A percentile compares a stretch with the other conserved stretches of the same genome.
These are phyloP conservation scores for Phalacrocorax pelagicus DNA, from an alignment of 2,113 vertebrate species.

Conservation along the genomic window DNA sequence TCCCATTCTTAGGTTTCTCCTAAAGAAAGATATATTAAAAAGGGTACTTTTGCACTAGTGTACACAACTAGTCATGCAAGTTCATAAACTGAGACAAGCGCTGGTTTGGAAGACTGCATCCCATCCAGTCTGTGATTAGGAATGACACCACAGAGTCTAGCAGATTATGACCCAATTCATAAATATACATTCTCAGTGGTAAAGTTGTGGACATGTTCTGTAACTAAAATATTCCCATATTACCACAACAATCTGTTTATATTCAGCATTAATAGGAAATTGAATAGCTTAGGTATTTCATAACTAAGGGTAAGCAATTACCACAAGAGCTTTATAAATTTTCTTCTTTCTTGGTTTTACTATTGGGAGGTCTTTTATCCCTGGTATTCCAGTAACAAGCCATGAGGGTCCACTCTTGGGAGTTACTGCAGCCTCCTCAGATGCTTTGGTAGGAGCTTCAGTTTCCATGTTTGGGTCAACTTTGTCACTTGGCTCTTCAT, in stretches of 20 bases:
- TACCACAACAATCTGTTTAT: neutral
- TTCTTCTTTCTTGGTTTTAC: conserved; percentile 15
- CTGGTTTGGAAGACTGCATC: neutral
- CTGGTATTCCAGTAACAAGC: neutral
- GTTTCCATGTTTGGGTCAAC: neutral
- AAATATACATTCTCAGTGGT: neutral
- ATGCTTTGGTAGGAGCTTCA: neutral
- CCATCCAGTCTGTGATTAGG: neutral
- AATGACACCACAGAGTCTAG: neutral
- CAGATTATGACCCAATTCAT: neutral
- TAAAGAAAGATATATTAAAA: neutral
- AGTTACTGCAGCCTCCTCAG: neutral
- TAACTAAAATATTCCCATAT: neutral
- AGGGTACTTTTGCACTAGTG: neutral
- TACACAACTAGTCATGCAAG: neutral
- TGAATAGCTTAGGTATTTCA: neutral
- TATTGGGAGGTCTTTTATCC: neutral
- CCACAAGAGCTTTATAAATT: conserved; percentile 8
- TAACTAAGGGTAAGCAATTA: neutral
- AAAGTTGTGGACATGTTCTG: neutral
- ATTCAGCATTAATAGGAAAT: neutral
- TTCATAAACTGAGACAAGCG: neutral
- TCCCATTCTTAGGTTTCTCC: neutral
- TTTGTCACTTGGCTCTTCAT: neutral
- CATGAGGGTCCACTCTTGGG: neutral